A percentile compares a stretch with the other conserved stretches of the same genome.
Conservation (phyloP, 64 coral and sea anemone genomes). For the Pocillopora verrucosa region DNA sequence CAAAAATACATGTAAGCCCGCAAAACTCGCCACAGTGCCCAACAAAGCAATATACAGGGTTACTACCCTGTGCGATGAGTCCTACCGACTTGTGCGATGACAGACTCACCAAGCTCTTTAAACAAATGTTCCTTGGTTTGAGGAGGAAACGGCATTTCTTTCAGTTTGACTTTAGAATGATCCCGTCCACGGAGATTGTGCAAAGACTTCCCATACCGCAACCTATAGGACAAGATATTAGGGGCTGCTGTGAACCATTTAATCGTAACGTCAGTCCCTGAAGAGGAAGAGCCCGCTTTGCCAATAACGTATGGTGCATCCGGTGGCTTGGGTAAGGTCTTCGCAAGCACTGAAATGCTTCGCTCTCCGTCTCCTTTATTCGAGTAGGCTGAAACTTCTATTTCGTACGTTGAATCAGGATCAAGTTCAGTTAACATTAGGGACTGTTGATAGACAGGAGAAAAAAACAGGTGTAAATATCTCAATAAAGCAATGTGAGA, state of each 20-base stretch:
- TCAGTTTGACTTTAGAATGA: conserved; percentile 51
- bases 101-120: conserved; percentile 41
- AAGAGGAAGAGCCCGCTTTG: background rate
- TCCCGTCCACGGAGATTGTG: conserved; percentile 42
- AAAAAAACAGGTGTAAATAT: background rate
- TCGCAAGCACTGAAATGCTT: conserved; percentile 60
- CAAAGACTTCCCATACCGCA: conserved; percentile 75
- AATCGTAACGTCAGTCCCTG: conserved; percentile 36
- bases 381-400: conserved; percentile 75
- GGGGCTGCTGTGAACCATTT: conserved; percentile 67
- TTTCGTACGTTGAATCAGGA: conserved; percentile 75
- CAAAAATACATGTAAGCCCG: no score
- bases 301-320: conserved; percentile 59
- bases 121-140: conserved; percentile 42
- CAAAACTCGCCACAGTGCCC: no score
- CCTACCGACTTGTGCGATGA: background rate
- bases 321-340: conserved; percentile 58
- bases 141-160: conserved; percentile 48
- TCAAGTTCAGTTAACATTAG: conserved; percentile 65
- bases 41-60: no score
- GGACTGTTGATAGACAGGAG: background rate
- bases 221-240: conserved; percentile 48
- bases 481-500: no score
- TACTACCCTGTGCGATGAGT: background rate
- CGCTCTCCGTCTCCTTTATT: conserved; percentile 79